phyloP scores from a whole-genome alignment of 2,888 invertebrate species.

The Euproctis similis region DNA sequence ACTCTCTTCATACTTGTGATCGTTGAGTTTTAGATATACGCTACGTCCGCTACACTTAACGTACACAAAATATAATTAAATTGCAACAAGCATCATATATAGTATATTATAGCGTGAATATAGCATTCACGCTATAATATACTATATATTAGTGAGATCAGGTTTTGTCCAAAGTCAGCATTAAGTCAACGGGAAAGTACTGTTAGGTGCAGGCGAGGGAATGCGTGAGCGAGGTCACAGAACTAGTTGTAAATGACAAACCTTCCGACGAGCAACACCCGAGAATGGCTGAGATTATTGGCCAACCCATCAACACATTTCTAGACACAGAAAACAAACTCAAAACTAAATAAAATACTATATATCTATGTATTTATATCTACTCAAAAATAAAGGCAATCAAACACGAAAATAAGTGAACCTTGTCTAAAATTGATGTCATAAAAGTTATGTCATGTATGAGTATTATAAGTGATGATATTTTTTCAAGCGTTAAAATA shows the following conservation, averaged over 20 bases:
- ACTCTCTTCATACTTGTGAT: no score
- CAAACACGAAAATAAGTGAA: no score
- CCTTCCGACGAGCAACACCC: conserved; percentile 61
- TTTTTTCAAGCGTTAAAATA: no score
- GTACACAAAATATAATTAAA: conserved; percentile 72
- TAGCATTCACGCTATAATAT: conserved; percentile 62
- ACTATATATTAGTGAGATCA: conserved; percentile 72
- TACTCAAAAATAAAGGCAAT: no score
- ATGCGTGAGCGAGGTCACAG: conserved; percentile 76
- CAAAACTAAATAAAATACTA: no score
- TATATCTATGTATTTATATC: no score
- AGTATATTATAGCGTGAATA: no score
- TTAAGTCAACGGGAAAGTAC: conserved; percentile 76
- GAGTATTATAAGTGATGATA: no score
- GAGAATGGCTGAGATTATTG: conserved; percentile 53
- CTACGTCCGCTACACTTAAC: conserved; percentile 53
- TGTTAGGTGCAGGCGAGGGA: conserved; percentile 75
- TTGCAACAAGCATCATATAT: conserved; percentile 68
- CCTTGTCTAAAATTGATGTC: no score
- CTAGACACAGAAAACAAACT: no score
- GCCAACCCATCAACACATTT: conserved; percentile 30
- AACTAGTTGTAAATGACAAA: conserved; percentile 75
- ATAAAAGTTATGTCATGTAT: no score
- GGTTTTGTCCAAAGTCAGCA: conserved; percentile 72
- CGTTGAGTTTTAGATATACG: conserved; percentile 52